Percentiles rank a stretch among this genome's conserved stretches.
These are phyloP conservation scores for Euura saliciscinereae DNA, from an alignment of 1,140 invertebrate genomes.

Conservation along the genomic window DNA sequence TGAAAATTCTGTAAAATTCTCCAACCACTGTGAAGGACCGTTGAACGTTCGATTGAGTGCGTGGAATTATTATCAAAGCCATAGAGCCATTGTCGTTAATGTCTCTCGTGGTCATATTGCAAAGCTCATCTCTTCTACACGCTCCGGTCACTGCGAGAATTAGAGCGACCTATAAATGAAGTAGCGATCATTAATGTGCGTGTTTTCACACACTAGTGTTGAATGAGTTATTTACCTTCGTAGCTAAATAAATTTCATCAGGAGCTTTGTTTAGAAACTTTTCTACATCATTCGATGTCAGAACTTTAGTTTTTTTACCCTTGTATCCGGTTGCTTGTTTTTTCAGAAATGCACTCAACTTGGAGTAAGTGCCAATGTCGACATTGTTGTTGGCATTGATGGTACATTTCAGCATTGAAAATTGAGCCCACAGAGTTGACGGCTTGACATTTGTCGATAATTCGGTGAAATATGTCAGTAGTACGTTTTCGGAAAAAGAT, in stretches of 20 bases:
- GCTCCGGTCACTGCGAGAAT: slow-evolving; percentile 32
- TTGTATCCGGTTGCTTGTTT: background rate
- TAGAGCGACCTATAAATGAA: slow-evolving; percentile 9
- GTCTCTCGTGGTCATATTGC: slow-evolving; percentile 28
- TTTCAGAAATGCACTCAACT: slow-evolving; percentile 20
- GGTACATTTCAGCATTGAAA: slow-evolving; percentile 13
- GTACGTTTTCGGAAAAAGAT: slow-evolving; percentile 4
- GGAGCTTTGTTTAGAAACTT: slow-evolving; percentile 10
- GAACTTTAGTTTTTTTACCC: background rate
- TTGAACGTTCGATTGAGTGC: slow-evolving; percentile 5
- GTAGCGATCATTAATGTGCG: no score
- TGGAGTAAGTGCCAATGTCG: slow-evolving; percentile 13
- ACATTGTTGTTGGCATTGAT: slow-evolving; percentile 14
- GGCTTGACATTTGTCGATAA: slow-evolving; percentile 4
- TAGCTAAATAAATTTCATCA: background rate
- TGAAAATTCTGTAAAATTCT: slow-evolving; percentile 4
- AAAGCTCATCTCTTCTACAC: slow-evolving; percentile 30
- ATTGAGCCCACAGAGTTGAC: slow-evolving; percentile 14
- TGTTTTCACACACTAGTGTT: background rate
- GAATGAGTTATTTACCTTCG: background rate
- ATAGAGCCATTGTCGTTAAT: slow-evolving; percentile 27
- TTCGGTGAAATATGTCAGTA: slow-evolving; percentile 8
- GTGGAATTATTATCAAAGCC: slow-evolving; percentile 22
- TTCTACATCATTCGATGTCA: background rate
- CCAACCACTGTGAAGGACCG: background rate